Evolutionary conservation across 2,888 invertebrate genomes (phyloP), one percentile per base, ranked within the genome.

Genomic region (Spodoptera littoralis): DNA sequence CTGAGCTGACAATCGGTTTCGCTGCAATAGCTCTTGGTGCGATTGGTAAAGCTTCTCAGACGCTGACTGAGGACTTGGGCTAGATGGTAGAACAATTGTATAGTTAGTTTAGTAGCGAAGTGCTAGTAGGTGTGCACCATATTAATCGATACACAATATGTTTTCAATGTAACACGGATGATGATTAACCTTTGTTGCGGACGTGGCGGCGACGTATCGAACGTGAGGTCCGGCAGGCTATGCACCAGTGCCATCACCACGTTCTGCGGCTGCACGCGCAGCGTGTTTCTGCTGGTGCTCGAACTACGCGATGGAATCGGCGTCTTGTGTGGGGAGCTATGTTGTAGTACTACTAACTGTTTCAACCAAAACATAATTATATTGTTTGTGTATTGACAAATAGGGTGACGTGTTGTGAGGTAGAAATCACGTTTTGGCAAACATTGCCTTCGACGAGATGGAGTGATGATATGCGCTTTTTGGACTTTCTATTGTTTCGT

Each of bases 191-290:
- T 54, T 18, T 49, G 68, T 5, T 55, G 66, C 2, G 27, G 68
- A 4, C 77, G 72, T 4, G 55, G 62, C 1, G 81, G 95, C 95
- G 82, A 70, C 0, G 82, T 80, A 9, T 90, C 90, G 2, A 88
- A 57, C 12, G 84, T 88, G 59, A 98, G 93, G 86, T 98, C 98
- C 3, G 98, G 98, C 81, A 98, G 91, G 84, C 97, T 98, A 88
- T 98, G 97, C 41, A 97, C 97, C 55, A 97, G 92, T 60, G 95
- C 95, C 81, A 96, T 95, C n/a, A 85, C 95, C 90, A 65, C 84
- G 65, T 91, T 91, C 30, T 95, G 91, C 4, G 97, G 96, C 84
- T 97, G 97, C 64, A 98, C 97, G 52, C 96, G 96, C 70, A 98
- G 92, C 0, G 97, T 88, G 74, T 87, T 87, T 24, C 81, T 80